Evolutionary conservation across 2,797 vertebrate genomes (phyloP).

Genomic region (Sebastes minor): DNA sequence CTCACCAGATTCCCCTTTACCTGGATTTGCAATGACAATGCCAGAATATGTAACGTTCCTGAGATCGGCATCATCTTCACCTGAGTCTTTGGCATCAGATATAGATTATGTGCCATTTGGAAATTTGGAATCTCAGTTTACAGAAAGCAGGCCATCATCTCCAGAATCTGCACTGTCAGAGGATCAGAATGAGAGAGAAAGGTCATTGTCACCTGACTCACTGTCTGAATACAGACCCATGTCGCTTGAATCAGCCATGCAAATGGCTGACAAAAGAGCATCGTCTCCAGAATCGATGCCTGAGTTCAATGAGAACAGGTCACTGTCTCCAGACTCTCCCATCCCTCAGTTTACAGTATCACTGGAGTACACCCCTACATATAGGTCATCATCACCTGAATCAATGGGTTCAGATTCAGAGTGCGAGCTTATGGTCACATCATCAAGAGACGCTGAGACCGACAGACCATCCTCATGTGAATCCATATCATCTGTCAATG

Average conservation of each 20-base stretch:
- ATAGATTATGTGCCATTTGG: conserved; percentile 13
- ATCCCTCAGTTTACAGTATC: conserved; percentile 61
- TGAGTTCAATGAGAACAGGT: conserved; percentile 54
- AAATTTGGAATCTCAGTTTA: conserved; percentile 15
- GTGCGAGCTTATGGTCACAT: conserved; percentile 50
- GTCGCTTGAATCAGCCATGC: conserved; percentile 37
- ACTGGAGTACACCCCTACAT: conserved; percentile 3
- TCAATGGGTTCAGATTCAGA: conserved; percentile 58
- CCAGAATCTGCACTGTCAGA: conserved; percentile 28
- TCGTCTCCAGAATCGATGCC: conserved; percentile 73
- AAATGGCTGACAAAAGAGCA: conserved; percentile 44
- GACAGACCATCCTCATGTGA: conserved; percentile 67
- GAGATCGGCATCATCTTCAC: conserved; percentile 56
- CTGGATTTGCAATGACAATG: conserved; percentile 37
- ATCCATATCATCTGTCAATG: conserved; percentile 65
- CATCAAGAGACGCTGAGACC: conserved; percentile 15
- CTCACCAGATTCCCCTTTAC: conserved; percentile 64
- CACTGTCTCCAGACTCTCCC: conserved; percentile 75
- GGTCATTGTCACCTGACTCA: conserved; percentile 46
- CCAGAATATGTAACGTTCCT: conserved; percentile 36
- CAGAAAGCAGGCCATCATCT: conserved; percentile 41
- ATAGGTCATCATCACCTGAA: conserved; percentile 55
- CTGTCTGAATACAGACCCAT: conserved; percentile 54
- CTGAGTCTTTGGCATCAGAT: conserved; percentile 57
- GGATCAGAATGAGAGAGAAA: conserved; percentile 5